Conservation (phyloP, 2,797 vertebrate species). For the Onychomys arenicola region DNA sequence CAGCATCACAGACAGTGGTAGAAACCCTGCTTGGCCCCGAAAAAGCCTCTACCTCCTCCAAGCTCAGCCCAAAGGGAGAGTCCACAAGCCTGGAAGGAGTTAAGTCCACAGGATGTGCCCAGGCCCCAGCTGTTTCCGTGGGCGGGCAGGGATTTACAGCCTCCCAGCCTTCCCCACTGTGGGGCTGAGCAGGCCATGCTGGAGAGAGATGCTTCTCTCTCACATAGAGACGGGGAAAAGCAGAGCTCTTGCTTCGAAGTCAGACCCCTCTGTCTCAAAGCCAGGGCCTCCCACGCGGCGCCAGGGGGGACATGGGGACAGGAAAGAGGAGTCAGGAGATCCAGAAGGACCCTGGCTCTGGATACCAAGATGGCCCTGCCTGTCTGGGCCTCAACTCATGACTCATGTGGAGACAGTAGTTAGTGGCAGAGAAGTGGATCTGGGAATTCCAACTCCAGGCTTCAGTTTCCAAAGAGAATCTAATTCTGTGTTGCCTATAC, state of each 20-base stretch:
- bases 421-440: not conserved
- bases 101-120: conserved; percentile 30
- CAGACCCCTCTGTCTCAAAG: conserved; percentile 44
- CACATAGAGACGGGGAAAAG: not conserved
- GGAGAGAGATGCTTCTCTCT: conserved; percentile 22
- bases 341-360: not conserved
- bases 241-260: conserved; percentile 26
- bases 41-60: not conserved
- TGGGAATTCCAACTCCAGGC: not conserved
- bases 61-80: not conserved
- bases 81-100: conserved; percentile 34
- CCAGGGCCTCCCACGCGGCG: conserved; percentile 69
- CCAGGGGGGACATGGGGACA: not conserved
- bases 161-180: not conserved
- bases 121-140: conserved; percentile 58
- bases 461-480: not conserved
- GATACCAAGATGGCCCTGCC: not conserved
- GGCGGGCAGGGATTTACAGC: conserved; percentile 53
- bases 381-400: not conserved
- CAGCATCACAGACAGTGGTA: not conserved
- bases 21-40: not conserved
- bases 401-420: not conserved
- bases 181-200: not conserved
- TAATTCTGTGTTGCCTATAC: not conserved
- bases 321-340: not conserved